Base-by-base conservation (phyloP, 2,888 invertebrate species). In the Lycocerus yunnanus region DNA sequence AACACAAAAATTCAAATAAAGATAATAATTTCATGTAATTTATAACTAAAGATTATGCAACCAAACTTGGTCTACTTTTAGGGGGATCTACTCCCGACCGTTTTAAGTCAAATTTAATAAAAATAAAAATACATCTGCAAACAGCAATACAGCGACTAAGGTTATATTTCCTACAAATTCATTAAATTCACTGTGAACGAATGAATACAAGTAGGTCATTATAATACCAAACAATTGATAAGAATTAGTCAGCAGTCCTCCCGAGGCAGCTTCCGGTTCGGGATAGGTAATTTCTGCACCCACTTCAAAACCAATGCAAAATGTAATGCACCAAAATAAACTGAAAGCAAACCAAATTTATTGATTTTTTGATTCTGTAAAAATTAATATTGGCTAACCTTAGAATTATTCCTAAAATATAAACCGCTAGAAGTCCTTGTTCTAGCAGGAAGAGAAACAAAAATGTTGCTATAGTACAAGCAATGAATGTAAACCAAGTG, bases 261-360 rank as follows among this genome's bases (percentile, higher is more conserved):
- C 27, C 3, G 27, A n/a, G n/a, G 27, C 27, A 27, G 27, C 27
- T 27, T 27, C 27, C 27, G 27, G 27, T 27, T 27, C 13, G 3
- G n/a, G 27, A 27, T 27, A 27, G 13, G 4, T 27, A 1, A 27
- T 13, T 27, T 27, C 27, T n/a, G 27, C 27, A 27, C 13, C 27
- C 27, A 27, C 11, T 43, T 43, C 43, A n/a, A n/a, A 43, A n/a
- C 43, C 43, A 1, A 43, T 3, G 43, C 43, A 43, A 5, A n/a
- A 43, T 5, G 11, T 43, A n/a, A n/a, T 43, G n/a, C n/a, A n/a
- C 43, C 4, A 13, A 43, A 4, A 43, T 43, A 43, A 5, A 43
- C 43, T 43, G n/a, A 13, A 43, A 88, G 21, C 9, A 9, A 9
- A 43, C 1, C 13, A 43, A n/a, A 43, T 24, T 11, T 24, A 43